A percentile compares a stretch with the other conserved stretches of the same genome.
phyloP scores from a whole-genome alignment of 2,113 vertebrate species.

The Oryzias woworae region DNA sequence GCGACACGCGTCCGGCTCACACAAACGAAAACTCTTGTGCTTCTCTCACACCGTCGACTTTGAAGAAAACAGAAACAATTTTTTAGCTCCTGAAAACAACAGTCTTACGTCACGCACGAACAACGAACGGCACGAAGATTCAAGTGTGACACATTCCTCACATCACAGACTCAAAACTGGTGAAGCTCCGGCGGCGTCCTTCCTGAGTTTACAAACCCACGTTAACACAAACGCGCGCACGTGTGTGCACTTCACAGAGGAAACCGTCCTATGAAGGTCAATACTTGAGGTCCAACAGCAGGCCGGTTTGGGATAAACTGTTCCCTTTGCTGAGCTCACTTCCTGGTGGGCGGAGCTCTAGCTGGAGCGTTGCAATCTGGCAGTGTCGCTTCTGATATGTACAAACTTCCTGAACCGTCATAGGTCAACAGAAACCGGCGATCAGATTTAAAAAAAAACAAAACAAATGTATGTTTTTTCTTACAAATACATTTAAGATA shows the following conservation, averaged over 20 bases:
- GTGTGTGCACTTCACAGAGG: no score
- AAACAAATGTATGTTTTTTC: no score
- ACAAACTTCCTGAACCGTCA: slow-evolving; percentile 4
- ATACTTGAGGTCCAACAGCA: no score
- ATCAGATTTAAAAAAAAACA: no score
- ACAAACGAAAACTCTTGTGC: no score
- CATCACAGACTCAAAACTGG: not conserved
- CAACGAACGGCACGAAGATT: not conserved
- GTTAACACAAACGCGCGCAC: not conserved
- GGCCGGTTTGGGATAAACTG: no score
- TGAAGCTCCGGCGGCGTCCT: not conserved
- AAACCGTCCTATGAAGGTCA: no score
- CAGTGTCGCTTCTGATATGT: slow-evolving; percentile 14
- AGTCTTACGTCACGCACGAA: slow-evolving; percentile 30
- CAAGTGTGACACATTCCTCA: not conserved
- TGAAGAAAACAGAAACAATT: no score
- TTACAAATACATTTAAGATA: no score
- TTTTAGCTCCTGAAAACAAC: not conserved
- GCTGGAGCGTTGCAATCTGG: not conserved
- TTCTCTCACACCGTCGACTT: no score
- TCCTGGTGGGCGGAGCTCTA: not conserved
- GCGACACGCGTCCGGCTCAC: slow-evolving; percentile 3
- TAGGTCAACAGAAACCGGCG: not conserved
- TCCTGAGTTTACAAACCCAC: not conserved
- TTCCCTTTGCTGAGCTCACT: not conserved